phyloP scores from a whole-genome alignment of 2,888 invertebrate species.

The Julus scandinavius region DNA sequence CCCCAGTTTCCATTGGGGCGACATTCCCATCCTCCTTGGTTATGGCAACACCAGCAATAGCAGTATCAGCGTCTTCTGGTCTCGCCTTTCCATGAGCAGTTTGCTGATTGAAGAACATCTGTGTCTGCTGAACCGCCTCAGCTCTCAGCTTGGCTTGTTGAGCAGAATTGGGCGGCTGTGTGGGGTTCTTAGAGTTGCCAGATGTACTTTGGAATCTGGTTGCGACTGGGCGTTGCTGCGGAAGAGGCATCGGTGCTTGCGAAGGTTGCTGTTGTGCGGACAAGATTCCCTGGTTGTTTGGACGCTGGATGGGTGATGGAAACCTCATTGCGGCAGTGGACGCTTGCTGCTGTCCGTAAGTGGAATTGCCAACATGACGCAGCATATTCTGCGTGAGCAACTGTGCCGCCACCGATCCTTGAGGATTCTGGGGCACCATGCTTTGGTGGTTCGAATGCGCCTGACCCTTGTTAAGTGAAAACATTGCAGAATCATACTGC shows the following conservation, averaged over 20 bases:
- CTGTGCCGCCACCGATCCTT: neutral
- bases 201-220: neutral
- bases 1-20: neutral
- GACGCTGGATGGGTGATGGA: constrained; percentile 71
- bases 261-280: neutral
- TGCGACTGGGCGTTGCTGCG: neutral
- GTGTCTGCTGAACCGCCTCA: constrained; percentile 61
- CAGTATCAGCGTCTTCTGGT: neutral
- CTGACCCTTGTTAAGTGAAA: constrained; percentile 21
- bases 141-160: constrained; percentile 61
- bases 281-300: constrained; percentile 47
- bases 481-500: constrained; percentile 18
- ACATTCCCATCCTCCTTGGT: neutral
- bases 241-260: neutral
- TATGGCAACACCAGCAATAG: neutral
- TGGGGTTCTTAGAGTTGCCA: neutral
- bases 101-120: constrained; percentile 60
- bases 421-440: neutral
- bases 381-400: constrained; percentile 36
- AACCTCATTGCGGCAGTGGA: constrained; percentile 64
- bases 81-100: neutral
- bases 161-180: constrained; percentile 60
- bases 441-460: neutral
- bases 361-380: neutral
- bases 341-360: neutral